These are phyloP conservation scores for Crossocerus cetratus DNA, from an alignment of 2,888 invertebrate genomes.

Conservation along the genomic window DNA sequence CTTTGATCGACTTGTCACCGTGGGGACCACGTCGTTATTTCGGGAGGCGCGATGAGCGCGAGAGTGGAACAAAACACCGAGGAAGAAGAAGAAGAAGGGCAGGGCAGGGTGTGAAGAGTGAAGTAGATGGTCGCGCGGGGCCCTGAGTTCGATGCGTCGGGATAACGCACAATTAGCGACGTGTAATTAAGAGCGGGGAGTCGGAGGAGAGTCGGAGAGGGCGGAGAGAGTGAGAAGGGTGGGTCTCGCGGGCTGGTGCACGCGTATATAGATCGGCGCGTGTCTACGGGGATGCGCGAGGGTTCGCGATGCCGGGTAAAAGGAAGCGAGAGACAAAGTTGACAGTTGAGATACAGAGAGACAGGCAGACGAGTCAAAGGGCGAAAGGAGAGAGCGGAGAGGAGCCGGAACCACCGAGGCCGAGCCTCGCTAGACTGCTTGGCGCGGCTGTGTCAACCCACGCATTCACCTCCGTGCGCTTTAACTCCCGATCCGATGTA, in stretches of 20 bases:
- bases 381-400: conserved; percentile 14
- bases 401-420: conserved; percentile 20
- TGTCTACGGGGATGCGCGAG: conserved; percentile 11
- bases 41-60: background rate
- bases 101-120: conserved; percentile 14
- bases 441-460: conserved; percentile 67
- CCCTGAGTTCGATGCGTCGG: conserved; percentile 33
- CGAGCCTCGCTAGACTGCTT: conserved; percentile 60
- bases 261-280: conserved; percentile 17
- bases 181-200: conserved; percentile 43
- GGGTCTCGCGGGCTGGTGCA: conserved; percentile 26
- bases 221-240: background rate
- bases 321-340: conserved; percentile 32
- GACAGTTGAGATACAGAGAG: conserved; percentile 25
- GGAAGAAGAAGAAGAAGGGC: background rate
- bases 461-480: conserved; percentile 47
- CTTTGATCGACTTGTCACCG: background rate
- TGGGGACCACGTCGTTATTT: background rate
- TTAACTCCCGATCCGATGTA: conserved; percentile 26
- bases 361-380: conserved; percentile 7
- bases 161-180: conserved; percentile 50
- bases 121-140: conserved; percentile 33
- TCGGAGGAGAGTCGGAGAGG: conserved; percentile 20
- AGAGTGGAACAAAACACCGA: background rate
- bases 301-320: conserved; percentile 20